A percentile compares a stretch with the other conserved stretches of the same genome.
phyloP scores from a whole-genome alignment of 1,140 invertebrate genomes.

The Aphidius ervi region DNA sequence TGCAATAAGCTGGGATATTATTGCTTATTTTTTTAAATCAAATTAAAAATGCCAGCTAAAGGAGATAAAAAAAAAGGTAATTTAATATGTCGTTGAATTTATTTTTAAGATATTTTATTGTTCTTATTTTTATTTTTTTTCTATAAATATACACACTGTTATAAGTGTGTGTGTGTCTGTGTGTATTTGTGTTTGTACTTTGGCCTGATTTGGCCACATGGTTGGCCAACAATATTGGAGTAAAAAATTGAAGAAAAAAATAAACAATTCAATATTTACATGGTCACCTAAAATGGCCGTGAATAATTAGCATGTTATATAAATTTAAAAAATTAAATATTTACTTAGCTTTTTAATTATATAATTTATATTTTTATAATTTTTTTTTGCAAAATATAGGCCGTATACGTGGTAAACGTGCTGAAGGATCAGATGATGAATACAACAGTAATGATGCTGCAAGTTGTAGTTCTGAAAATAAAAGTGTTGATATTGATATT shows the following conservation, averaged over 20 bases:
- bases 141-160: too few species aligned
- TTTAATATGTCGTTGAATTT: constrained; percentile 2
- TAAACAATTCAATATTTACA: not conserved
- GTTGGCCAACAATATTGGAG: not conserved
- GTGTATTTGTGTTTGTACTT: too few species aligned
- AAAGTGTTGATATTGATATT: constrained; percentile 59
- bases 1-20: constrained; percentile 34
- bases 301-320: constrained; percentile 6
- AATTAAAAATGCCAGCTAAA: constrained; percentile 35
- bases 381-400: not conserved
- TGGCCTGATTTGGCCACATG: too few species aligned
- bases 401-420: constrained; percentile 39
- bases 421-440: constrained; percentile 63
- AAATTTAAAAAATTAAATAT: not conserved
- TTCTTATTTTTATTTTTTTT: too few species aligned
- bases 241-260: constrained; percentile 4
- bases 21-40: constrained; percentile 49
- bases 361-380: not conserved
- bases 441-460: constrained; percentile 64
- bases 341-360: not conserved
- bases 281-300: constrained; percentile 2
- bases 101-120: not conserved
- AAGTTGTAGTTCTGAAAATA: constrained; percentile 65
- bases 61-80: constrained; percentile 29
- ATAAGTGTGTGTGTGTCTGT: too few species aligned